Conservation (phyloP, 2,797 vertebrate species). For the Rhinatrema bivittatum region DNA sequence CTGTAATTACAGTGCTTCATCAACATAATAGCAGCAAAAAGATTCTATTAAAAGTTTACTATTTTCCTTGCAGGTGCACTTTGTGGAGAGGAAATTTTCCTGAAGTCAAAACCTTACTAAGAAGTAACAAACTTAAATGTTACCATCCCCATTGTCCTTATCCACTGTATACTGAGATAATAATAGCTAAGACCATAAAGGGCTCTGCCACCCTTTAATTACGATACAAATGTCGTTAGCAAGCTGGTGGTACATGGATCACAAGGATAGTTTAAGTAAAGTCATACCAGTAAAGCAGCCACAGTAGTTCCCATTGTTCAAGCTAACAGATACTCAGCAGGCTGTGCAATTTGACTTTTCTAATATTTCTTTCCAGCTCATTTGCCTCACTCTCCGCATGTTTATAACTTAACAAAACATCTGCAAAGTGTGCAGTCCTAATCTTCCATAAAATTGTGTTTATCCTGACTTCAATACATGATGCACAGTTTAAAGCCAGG, state of each 20-base stretch:
- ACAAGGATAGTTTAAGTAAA: slow-evolving; percentile 55
- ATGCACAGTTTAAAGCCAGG: too few species aligned
- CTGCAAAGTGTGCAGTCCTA: slow-evolving; percentile 32
- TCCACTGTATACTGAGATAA: too few species aligned
- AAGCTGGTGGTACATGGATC: slow-evolving; percentile 46
- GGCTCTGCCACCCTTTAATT: slow-evolving; percentile 51
- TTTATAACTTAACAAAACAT: slow-evolving; percentile 49
- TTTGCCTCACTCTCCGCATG: slow-evolving; percentile 49
- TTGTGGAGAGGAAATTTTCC: too few species aligned
- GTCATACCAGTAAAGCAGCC: slow-evolving; percentile 52
- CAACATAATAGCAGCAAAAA: too few species aligned
- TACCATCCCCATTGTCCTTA: too few species aligned
- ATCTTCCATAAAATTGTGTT: too few species aligned
- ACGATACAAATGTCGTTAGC: slow-evolving; percentile 47
- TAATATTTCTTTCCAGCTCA: slow-evolving; percentile 59
- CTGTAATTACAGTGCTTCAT: too few species aligned
- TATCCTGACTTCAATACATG: too few species aligned
- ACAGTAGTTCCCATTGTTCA: slow-evolving; percentile 49
- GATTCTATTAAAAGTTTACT: too few species aligned
- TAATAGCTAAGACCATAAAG: slow-evolving; percentile 14
- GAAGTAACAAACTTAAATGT: too few species aligned
- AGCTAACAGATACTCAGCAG: slow-evolving; percentile 47
- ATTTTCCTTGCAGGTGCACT: too few species aligned
- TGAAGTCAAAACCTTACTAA: too few species aligned
- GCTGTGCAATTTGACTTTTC: slow-evolving; percentile 61